phyloP scores from a whole-genome alignment of 2,797 vertebrate species.

The Leuciscus waleckii region DNA sequence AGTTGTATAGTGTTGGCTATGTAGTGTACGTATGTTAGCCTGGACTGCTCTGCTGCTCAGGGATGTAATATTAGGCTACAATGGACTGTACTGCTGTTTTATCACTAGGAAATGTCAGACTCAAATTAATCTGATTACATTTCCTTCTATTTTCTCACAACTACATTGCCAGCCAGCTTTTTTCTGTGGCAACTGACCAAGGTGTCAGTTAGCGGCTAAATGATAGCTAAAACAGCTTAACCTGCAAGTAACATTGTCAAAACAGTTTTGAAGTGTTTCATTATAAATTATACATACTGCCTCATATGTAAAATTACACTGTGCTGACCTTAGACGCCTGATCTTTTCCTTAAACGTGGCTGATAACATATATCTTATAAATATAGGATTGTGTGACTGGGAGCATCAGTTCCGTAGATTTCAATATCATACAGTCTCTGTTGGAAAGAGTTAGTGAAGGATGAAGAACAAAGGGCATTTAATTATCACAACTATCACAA shows the following conservation, averaged over 20 bases:
- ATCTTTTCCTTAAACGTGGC: neutral
- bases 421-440: neutral
- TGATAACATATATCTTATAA: neutral
- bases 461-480: neutral
- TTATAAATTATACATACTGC: neutral
- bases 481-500: neutral
- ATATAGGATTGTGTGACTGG: neutral
- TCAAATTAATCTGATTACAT: constrained; percentile 15
- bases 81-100: neutral
- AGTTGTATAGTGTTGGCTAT: neutral
- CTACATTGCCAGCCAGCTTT: neutral
- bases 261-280: neutral
- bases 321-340: neutral
- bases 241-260: constrained; percentile 2
- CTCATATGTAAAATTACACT: neutral
- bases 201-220: neutral
- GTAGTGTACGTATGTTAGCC: neutral
- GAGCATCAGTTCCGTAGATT: neutral
- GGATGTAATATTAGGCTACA: constrained; percentile 9
- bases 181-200: constrained; percentile 8
- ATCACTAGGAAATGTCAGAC: constrained; percentile 10
- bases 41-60: neutral
- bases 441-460: neutral
- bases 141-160: constrained; percentile 17
- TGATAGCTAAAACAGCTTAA: constrained; percentile 31